Base-by-base conservation (phyloP, 1,140 invertebrate species). In the Matsumurasca onukii region DNA sequence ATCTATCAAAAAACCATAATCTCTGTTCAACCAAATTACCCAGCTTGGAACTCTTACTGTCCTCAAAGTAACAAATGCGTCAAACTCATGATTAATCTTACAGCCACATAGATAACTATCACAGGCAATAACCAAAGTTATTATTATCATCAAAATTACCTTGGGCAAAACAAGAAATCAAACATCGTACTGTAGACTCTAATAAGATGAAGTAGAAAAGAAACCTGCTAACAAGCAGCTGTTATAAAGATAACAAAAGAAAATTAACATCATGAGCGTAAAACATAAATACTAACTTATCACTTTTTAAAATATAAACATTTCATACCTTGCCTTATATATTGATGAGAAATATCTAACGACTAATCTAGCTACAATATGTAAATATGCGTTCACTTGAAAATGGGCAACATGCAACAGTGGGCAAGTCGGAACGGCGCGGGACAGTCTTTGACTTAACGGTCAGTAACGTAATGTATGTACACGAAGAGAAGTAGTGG, bases 361-460 rank as follows among this genome's bases (percentile, higher is more conserved):
- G 64, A 70, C 68, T 69, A 70, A 67, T 68, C 69, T 70, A 70
- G 12, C 69, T 70, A 70, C 69, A 67, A 67, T 70, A 70, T 67
- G 52, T 52, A 69, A 51, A 64, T 69, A 72, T 69, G 64, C 65
- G 31, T 55, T 48, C 52, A 59, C 64, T 65, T 57, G 51, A 69
- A 69, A 57, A 59, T 30, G 68, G 68, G 68, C 31, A 39, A 69
- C 68, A 69, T 69, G 68, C 68, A 69, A 66, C 49, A 59, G 49
- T 31, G 52, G 52, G 31, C 67, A 13, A 12, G 55, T 12, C 55
- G 5, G 34, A 17, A 17, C 34, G 5, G 55, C 24, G 15, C 55
- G 55, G 55, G 55, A 59, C 55, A 59, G 55, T 59, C 55, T 59
- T 59, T 59, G 34, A n/a, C n/a, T n/a, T n/a, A n/a, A n/a, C n/a